Conservation (phyloP, 2,888 invertebrate genomes). For the Lumbricus terrestris region DNA sequence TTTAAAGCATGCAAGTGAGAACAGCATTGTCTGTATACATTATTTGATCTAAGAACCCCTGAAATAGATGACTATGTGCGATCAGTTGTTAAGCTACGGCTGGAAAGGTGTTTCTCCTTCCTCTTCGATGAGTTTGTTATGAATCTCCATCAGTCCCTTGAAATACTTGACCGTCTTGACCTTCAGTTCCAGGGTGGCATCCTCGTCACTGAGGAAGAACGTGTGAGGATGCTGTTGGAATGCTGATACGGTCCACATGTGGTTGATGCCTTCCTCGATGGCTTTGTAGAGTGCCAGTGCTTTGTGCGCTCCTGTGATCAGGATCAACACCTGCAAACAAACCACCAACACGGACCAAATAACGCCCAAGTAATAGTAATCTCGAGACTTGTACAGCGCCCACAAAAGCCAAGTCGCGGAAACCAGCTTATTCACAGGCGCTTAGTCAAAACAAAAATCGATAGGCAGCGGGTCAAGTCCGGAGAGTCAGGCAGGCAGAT, state of each 20-base stretch:
- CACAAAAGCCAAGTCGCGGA: too few species aligned
- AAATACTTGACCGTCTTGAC: conserved; percentile 99
- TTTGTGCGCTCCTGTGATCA: conserved; percentile 95
- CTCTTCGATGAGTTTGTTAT: conserved; percentile 51
- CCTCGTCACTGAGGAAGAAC: conserved; percentile 93
- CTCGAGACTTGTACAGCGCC: too few species aligned
- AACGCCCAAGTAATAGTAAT: too few species aligned
- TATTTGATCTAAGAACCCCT: background rate
- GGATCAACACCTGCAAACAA: conserved; percentile 78
- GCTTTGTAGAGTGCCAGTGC: conserved; percentile 94
- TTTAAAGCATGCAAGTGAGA: background rate
- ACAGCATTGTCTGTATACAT: background rate
- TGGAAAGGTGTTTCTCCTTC: conserved; percentile 21
- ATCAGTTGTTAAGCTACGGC: background rate
- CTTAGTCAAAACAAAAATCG: too few species aligned
- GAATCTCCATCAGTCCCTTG: conserved; percentile 65
- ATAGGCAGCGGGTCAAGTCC: too few species aligned
- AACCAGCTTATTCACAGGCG: too few species aligned
- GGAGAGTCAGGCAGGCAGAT: too few species aligned
- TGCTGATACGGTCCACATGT: conserved; percentile 99
- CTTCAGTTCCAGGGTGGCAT: conserved; percentile 90
- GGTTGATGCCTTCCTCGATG: conserved; percentile 96
- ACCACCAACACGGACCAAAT: background rate
- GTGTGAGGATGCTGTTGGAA: conserved; percentile 90
- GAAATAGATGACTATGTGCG: background rate